A percentile compares a stretch with the other conserved stretches of the same genome.
These are phyloP conservation scores for Pseudomugil gertrudae DNA, from an alignment of 2,797 vertebrate genomes.

Conservation along the genomic window DNA sequence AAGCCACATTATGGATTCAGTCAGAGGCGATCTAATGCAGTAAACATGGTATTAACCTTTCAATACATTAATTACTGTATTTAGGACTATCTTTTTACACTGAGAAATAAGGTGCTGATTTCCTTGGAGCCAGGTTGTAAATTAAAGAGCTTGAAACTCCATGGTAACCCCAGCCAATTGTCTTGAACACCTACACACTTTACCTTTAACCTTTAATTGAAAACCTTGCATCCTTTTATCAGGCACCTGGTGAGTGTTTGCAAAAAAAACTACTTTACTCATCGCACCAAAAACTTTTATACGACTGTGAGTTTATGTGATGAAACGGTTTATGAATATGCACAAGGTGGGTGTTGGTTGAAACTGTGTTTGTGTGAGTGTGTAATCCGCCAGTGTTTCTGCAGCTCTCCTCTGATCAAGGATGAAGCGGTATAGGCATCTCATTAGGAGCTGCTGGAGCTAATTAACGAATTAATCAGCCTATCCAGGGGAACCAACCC, in stretches of 20 bases:
- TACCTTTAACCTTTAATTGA: conserved; percentile 32
- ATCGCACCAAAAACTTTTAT: conserved; percentile 18
- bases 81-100: not conserved
- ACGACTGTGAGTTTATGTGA: conserved; percentile 21
- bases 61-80: not conserved
- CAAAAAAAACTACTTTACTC: conserved; percentile 8
- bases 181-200: conserved; percentile 1
- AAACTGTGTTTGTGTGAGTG: conserved; percentile 2
- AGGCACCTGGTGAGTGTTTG: conserved; percentile 1
- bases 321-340: conserved; percentile 32
- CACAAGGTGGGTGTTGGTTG: conserved; percentile 5
- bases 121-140: conserved; percentile 9
- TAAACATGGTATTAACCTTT: not conserved
- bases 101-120: conserved; percentile 5
- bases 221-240: conserved; percentile 7
- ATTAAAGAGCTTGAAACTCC: not conserved
- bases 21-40: not conserved
- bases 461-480: conserved; percentile 71
- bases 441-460: conserved; percentile 58
- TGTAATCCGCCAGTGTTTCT: conserved; percentile 41
- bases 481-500: conserved; percentile 39
- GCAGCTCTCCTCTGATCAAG: conserved; percentile 36
- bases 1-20: conserved; percentile 3
- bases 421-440: conserved; percentile 41
- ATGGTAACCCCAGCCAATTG: conserved; percentile 1